Base-by-base conservation (phyloP, 2,888 invertebrate species). In the Sarcophaga caerulescens region DNA sequence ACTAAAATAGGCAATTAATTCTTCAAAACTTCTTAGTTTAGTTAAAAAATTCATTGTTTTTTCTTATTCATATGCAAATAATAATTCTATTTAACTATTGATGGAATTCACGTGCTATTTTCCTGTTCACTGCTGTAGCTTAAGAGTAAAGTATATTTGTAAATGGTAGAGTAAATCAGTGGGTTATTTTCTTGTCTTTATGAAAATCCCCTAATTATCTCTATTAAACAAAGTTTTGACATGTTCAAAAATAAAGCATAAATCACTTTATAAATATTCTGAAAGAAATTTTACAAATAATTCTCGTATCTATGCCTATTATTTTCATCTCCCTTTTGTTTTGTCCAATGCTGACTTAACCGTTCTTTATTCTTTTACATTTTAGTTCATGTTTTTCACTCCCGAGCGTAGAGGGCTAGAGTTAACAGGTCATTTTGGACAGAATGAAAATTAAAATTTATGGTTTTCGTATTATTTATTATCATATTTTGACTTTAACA, bases 181-280 rank as follows among this genome's bases (percentile, higher is more conserved):
- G 68, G 21, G 45, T 21, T 69, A 44, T 45, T 44, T 19, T 71
- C n/a, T 25, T 60, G 6, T 25, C 63, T 23, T 52, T 21, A 71
- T 52, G 11, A 47, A 85, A 82, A 75, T 60, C 45, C 62, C 59
- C 45, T 71, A 85, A 82, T 85, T 81, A 85, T 85, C 75, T 75
- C 75, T 71, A 85, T 85, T 75, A 85, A 85, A 78, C 63, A 81
- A 81, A 74, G 47, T 85, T 81, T 81, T 78, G 85, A 75, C 74
- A 78, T 78, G 63, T 78, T 84, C 19, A 59, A 59, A 45, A 47
- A 75, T 75, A 79, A 81, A 75, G 19, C 81, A 85, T 85, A 85
- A 85, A 85, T 85, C 84, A 85, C 73, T 85, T 63, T 57, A n/a
- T 59, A 85, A 77, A 73, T 76, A 80, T 68, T 77, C 35, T 73